A percentile compares a stretch with the other conserved stretches of the same genome.
Conservation (phyloP, 2,113 vertebrate genomes). For the Motacilla tschutschensis region DNA sequence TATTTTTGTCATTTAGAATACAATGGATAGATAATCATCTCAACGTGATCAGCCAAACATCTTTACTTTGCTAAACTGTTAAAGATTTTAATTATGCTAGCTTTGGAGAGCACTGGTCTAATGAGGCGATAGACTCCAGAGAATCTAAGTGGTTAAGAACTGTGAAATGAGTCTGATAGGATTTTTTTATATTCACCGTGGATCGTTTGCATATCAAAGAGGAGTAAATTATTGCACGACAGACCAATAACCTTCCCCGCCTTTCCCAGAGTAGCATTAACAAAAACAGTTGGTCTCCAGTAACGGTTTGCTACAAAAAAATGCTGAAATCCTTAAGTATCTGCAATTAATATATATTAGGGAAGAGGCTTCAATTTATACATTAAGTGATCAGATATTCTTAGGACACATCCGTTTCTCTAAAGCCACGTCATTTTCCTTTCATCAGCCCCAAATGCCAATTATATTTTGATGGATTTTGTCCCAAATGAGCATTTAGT, state of each 20-base stretch:
- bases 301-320: constrained; percentile 66
- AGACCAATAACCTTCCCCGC: constrained; percentile 98
- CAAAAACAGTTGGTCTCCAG: constrained; percentile 80
- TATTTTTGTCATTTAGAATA: constrained; percentile 99
- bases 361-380: constrained; percentile 69
- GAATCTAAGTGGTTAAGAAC: constrained; percentile 96
- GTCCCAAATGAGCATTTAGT: constrained; percentile 80
- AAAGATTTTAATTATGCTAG: constrained; percentile 99
- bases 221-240: constrained; percentile 98
- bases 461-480: constrained; percentile 81
- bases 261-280: constrained; percentile 77
- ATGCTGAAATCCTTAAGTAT: constrained; percentile 69
- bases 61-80: constrained; percentile 99
- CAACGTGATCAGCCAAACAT: constrained; percentile 98
- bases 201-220: constrained; percentile 99
- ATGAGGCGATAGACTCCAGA: constrained; percentile 97
- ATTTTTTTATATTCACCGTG: constrained; percentile 98
- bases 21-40: constrained; percentile 96
- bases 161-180: constrained; percentile 99
- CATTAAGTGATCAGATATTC: constrained; percentile 73
- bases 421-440: constrained; percentile 50
- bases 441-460: constrained; percentile 75
- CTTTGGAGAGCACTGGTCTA: constrained; percentile 99
- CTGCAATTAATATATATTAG: constrained; percentile 79
- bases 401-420: constrained; percentile 48